These are phyloP conservation scores for Pantala flavescens DNA, from an alignment of 1,140 invertebrate species.

Conservation along the genomic window DNA sequence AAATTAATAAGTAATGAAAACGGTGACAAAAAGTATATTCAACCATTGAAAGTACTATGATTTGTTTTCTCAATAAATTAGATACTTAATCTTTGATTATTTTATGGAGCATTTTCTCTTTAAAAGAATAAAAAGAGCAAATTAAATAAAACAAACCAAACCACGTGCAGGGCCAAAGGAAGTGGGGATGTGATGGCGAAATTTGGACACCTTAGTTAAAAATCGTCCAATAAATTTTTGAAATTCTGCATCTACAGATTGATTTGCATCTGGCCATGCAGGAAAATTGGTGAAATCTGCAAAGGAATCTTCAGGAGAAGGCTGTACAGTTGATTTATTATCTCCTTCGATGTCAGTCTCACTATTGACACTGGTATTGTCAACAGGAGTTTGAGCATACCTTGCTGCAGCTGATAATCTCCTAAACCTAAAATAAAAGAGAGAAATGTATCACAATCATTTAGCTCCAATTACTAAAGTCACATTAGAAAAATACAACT, in stretches of 20 bases:
- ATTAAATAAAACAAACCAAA: neutral
- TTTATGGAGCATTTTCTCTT: no score
- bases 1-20: no score
- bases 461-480: no score
- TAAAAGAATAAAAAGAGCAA: neutral
- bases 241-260: constrained; percentile 7
- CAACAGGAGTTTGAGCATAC: neutral
- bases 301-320: neutral
- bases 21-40: no score
- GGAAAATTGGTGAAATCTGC: neutral
- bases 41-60: no score
- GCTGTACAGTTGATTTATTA: neutral
- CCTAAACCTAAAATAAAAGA: constrained; percentile 26
- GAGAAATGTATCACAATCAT: constrained; percentile 12
- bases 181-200: neutral
- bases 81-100: no score
- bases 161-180: neutral
- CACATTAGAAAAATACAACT: no score
- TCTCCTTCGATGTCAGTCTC: neutral
- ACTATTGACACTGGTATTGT: neutral
- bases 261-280: neutral
- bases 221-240: constrained; percentile 4
- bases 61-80: no score
- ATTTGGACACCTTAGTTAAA: constrained; percentile 2
- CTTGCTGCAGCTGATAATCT: constrained; percentile 23